Base-by-base conservation (phyloP, 2,888 invertebrate species). In the Synanthedon vespiformis region DNA sequence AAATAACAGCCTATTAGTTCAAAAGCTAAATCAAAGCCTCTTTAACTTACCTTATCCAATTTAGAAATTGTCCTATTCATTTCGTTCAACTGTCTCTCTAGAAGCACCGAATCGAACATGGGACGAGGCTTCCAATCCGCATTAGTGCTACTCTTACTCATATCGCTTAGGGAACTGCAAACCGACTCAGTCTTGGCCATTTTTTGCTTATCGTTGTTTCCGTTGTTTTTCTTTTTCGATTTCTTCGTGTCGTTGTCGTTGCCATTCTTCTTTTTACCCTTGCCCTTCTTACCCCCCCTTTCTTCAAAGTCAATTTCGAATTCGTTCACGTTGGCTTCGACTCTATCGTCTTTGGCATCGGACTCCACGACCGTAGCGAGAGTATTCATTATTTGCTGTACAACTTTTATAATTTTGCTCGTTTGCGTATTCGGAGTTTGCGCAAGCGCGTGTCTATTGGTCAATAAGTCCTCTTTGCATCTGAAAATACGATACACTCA, bases 31-130 rank as follows among this genome's bases (percentile, higher is more conserved):
- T 16, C 2, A 16, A 16, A 16, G 16, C 16, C 16, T 16, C 16
- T 16, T 16, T 16, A 16, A 58, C 61, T 58, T 54, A 82, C 84
- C 74, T 64, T 67, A 52, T 72, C 73, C 52, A 68, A 62, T 53
- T 67, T 77, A 44, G 80, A 82, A 55, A 89, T 63, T 51, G 88
- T 71, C 51, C 90, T 65, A 48, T 80, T 78, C 54, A 90, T 53
- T 58, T 90, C 90, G 53, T 90, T 90, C 49, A 90, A 59, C 34
- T 87, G 80, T 40, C 88, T 74, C 66, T 90, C 90, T 54, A 91
- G 56, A 22, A 84, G 79, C 48, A 80, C 60, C 61, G 80, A 59
- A 64, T 89, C 72, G 54, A 84, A 55, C 58, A 55, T 40, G 12
- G 54, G 47, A 1, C 56, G 57, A 1, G 54, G 4, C n/a, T 58